Evolutionary conservation across 1,140 invertebrate species (phyloP).

Genomic region (Nasonia longicornis): DNA sequence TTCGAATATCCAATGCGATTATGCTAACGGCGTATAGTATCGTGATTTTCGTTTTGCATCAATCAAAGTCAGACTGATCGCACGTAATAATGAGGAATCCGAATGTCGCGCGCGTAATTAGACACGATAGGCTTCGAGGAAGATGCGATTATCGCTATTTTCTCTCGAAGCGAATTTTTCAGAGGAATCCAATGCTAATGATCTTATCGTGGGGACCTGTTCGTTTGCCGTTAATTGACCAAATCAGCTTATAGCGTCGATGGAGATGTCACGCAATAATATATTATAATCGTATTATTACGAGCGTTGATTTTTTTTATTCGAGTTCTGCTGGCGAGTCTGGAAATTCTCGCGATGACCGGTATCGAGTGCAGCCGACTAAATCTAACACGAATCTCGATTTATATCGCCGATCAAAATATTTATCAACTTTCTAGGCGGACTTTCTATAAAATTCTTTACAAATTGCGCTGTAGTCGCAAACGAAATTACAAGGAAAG

Average conservation of each 20-base stretch:
- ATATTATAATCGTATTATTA: too few relatives aligned
- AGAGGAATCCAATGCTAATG: too few relatives aligned
- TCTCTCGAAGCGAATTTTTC: too few relatives aligned
- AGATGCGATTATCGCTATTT: background rate
- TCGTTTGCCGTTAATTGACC: too few relatives aligned
- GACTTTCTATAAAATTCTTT: conserved; percentile 39
- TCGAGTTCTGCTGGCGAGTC: too few relatives aligned
- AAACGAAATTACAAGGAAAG: conserved; percentile 2
- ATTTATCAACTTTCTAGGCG: conserved; percentile 39
- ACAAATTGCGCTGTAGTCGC: background rate
- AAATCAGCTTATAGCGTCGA: too few relatives aligned
- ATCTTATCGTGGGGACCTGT: too few relatives aligned
- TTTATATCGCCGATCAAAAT: conserved; percentile 25
- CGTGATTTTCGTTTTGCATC: conserved; percentile 33
- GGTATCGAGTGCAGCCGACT: too few relatives aligned
- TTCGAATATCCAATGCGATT: background rate
- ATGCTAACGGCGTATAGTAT: conserved; percentile 9
- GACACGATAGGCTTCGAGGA: background rate
- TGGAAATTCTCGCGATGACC: too few relatives aligned
- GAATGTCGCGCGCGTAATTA: conserved; percentile 26
- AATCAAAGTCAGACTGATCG: conserved; percentile 41
- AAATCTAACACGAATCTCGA: background rate
- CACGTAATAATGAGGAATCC: conserved; percentile 31
- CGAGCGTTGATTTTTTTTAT: too few relatives aligned
- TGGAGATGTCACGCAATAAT: too few relatives aligned